Percentiles rank a stretch among this genome's conserved stretches.
These are phyloP conservation scores for Hymenochirus boettgeri DNA, from an alignment of 2,113 vertebrate genomes.

Conservation along the genomic window DNA sequence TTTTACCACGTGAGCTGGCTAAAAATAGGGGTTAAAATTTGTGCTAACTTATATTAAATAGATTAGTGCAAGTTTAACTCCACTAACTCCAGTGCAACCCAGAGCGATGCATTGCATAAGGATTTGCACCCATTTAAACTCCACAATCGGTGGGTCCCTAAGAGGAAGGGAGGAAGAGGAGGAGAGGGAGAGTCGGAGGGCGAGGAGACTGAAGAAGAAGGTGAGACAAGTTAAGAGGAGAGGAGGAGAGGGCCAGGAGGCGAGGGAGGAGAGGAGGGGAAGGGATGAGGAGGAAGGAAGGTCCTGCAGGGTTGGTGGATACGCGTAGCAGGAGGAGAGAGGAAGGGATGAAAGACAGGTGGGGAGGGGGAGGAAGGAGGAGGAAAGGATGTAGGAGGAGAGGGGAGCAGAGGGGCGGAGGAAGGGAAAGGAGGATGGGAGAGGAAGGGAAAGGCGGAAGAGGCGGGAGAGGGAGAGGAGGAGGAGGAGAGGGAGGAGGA, in stretches of 20 bases:
- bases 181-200: slow-evolving; percentile 2
- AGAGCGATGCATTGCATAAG: no score
- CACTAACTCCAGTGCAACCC: no score
- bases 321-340: not conserved
- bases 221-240: not conserved
- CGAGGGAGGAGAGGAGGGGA: not conserved
- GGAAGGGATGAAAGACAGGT: no score
- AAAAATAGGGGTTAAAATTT: no score
- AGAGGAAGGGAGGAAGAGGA: slow-evolving; percentile 1
- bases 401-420: not conserved
- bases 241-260: not conserved
- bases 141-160: no score
- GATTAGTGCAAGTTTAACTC: no score
- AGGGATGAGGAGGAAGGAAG: not conserved
- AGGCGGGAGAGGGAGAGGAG: not conserved
- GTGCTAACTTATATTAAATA: no score
- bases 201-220: not conserved
- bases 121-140: no score
- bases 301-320: not conserved
- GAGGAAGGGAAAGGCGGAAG: no score
- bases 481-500: not conserved
- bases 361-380: not conserved
- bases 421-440: not conserved
- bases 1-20: no score
- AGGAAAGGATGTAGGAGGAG: no score